Conservation (phyloP, 2,113 vertebrate genomes). For the Eolophus roseicapilla region DNA sequence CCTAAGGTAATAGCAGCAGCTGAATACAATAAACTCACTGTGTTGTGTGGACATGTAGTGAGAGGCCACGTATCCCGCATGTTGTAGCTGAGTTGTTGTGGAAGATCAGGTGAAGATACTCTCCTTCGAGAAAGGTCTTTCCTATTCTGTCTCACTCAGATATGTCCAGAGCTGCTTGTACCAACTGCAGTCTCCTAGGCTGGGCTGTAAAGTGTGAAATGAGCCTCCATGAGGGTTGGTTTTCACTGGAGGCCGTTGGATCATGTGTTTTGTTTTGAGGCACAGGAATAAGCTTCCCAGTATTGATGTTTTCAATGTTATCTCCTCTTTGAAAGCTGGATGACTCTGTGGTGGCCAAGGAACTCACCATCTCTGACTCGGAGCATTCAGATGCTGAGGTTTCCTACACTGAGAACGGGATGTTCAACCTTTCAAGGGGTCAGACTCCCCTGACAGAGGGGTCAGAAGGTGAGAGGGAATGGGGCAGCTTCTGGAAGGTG, state of each 20-base stretch:
- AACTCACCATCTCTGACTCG: constrained; percentile 88
- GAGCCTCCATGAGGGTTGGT: background rate
- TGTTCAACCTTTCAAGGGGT: constrained; percentile 92
- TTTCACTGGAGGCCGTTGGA: background rate
- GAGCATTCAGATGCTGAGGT: constrained; percentile 94
- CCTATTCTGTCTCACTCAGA: background rate
- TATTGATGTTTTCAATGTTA: background rate
- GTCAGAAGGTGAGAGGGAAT: constrained; percentile 85
- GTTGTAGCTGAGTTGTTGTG: background rate
- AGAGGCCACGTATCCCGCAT: accelerated
- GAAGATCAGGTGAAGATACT: background rate
- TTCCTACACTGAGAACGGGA: constrained; percentile 92
- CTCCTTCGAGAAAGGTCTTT: background rate
- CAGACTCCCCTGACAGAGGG: constrained; percentile 94
- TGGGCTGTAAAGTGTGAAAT: background rate
- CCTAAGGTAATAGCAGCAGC: constrained; percentile 78
- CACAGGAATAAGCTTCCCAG: background rate
- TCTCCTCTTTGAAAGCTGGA: constrained; percentile 82
- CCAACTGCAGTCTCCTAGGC: background rate
- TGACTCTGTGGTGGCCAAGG: constrained; percentile 85
- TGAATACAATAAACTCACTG: background rate
- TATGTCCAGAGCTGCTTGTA: background rate
- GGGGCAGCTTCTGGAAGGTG: background rate
- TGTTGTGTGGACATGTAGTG: accelerated
- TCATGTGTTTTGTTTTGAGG: background rate